These are phyloP conservation scores for Ditylenchus weischeri DNA, from an alignment of 2,888 invertebrate species.

Conservation along the genomic window DNA sequence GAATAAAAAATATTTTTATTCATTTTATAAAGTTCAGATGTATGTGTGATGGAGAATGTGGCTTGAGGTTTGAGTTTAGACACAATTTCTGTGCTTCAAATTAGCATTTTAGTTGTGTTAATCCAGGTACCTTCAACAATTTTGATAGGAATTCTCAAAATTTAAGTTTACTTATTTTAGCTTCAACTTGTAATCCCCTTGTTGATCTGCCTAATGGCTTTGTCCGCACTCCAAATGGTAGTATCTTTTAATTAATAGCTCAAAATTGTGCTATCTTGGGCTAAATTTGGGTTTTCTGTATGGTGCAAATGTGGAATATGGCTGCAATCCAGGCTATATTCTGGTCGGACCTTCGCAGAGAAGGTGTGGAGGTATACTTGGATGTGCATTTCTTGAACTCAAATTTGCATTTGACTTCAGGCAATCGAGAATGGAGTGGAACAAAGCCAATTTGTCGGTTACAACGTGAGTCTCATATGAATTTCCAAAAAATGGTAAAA, in stretches of 20 bases:
- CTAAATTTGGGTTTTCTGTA: slow-evolving; percentile 43
- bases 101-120: slow-evolving; percentile 90
- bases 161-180: slow-evolving; percentile 41
- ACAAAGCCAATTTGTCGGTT: slow-evolving; percentile 60
- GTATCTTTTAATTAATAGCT: too few relatives aligned
- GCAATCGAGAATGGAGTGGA: slow-evolving; percentile 62
- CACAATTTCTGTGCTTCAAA: slow-evolving; percentile 73
- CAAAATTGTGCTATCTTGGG: too few relatives aligned
- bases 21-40: slow-evolving; percentile 65
- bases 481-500: not conserved
- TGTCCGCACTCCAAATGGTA: slow-evolving; percentile 55
- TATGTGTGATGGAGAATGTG: slow-evolving; percentile 88
- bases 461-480: slow-evolving; percentile 37
- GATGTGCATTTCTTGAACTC: slow-evolving; percentile 25
- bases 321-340: slow-evolving; percentile 60
- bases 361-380: slow-evolving; percentile 59
- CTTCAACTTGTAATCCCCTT: slow-evolving; percentile 58
- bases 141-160: not conserved
- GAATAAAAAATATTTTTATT: too few relatives aligned
- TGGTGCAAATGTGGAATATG: slow-evolving; percentile 59
- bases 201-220: slow-evolving; percentile 57
- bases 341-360: slow-evolving; percentile 60
- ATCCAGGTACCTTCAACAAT: slow-evolving; percentile 15
- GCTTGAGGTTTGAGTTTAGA: slow-evolving; percentile 80
- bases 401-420: not conserved